phyloP scores from a whole-genome alignment of 2,888 invertebrate species.

The Ochropleura plecta region DNA sequence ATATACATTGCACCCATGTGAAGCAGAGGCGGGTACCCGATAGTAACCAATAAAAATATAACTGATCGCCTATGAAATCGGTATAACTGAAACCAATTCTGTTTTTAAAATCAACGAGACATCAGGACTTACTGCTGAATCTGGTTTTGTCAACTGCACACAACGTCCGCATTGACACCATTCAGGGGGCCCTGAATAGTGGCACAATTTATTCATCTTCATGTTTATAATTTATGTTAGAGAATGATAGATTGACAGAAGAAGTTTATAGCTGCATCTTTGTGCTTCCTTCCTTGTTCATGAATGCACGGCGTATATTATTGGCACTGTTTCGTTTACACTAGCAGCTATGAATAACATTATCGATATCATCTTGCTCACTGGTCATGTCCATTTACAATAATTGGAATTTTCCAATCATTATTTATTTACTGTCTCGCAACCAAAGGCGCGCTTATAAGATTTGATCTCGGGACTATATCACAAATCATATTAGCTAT shows the following conservation, averaged over 20 bases:
- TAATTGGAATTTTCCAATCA: slow-evolving; percentile 58
- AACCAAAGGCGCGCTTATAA: slow-evolving; percentile 50
- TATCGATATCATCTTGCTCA: slow-evolving; percentile 59
- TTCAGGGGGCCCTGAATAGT: neutral
- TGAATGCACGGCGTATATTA: slow-evolving; percentile 33
- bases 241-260: slow-evolving; percentile 21
- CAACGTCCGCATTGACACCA: neutral
- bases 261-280: slow-evolving; percentile 38
- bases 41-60: neutral
- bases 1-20: no score
- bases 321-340: slow-evolving; percentile 42
- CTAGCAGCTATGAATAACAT: slow-evolving; percentile 55
- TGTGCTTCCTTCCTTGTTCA: slow-evolving; percentile 22
- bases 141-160: slow-evolving; percentile 32
- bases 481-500: slow-evolving; percentile 62
- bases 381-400: slow-evolving; percentile 53
- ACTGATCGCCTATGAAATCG: neutral
- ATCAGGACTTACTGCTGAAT: slow-evolving; percentile 13
- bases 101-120: slow-evolving; percentile 5
- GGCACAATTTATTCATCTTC: slow-evolving; percentile 36
- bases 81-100: slow-evolving; percentile 7
- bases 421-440: slow-evolving; percentile 58
- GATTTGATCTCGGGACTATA: slow-evolving; percentile 57
- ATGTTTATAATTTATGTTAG: slow-evolving; percentile 33
- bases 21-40: no score